Conservation (phyloP, 2,888 invertebrate species). For the Trichogramma evanescens region DNA sequence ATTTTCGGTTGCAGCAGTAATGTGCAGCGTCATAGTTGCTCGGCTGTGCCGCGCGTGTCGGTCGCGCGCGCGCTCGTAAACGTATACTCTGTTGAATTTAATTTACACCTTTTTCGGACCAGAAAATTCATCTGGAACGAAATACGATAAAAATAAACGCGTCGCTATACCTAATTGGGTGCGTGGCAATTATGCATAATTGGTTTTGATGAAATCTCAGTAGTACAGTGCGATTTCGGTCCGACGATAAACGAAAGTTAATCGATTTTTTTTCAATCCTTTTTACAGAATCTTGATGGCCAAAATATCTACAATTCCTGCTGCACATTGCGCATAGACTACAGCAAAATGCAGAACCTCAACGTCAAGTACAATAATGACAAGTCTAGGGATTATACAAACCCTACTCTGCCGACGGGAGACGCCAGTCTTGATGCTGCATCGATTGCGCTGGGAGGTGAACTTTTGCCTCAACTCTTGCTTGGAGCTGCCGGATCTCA, state of each 20-base stretch:
- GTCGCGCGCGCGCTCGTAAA: constrained; percentile 9
- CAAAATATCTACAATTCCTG: constrained; percentile 99
- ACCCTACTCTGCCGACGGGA: constrained; percentile 93
- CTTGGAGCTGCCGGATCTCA: constrained; percentile 49
- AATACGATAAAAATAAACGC: too few species aligned
- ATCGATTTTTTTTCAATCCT: constrained; percentile 3
- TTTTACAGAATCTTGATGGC: constrained; percentile 79
- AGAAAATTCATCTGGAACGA: too few species aligned
- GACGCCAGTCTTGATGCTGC: constrained; percentile 65
- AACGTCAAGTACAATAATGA: constrained; percentile 99
- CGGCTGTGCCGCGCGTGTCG: neutral
- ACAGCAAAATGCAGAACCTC: constrained; percentile 94
- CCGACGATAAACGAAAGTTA: too few species aligned
- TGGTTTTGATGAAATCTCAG: too few species aligned
- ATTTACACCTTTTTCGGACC: constrained; percentile 12
- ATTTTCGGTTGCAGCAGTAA: constrained; percentile 9
- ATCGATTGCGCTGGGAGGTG: constrained; percentile 60
- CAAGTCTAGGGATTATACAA: constrained; percentile 98
- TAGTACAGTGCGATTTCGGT: too few species aligned
- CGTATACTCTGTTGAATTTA: constrained; percentile 13
- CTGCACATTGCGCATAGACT: constrained; percentile 98
- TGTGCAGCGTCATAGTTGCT: neutral
- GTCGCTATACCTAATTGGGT: too few species aligned
- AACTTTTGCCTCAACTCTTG: constrained; percentile 55
- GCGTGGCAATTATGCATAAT: too few species aligned